phyloP scores from a whole-genome alignment of 2,113 vertebrate genomes.

The Hemiprocne comata region DNA sequence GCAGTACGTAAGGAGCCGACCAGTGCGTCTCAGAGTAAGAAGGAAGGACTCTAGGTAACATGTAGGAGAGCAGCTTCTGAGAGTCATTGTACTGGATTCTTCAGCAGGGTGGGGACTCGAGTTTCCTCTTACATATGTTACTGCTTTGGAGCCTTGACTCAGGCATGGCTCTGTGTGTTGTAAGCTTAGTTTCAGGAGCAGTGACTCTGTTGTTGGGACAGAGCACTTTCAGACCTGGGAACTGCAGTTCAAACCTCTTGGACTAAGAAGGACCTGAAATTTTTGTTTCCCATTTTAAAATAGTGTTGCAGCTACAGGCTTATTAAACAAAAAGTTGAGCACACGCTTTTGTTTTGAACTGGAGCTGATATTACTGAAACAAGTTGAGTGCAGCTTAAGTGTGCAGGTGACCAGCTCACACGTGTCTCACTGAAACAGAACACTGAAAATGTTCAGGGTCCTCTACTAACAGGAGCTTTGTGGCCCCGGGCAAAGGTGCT shows the following conservation, averaged over 20 bases:
- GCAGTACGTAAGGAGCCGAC: neutral
- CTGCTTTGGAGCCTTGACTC: neutral
- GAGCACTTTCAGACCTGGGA: neutral
- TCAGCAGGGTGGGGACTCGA: neutral
- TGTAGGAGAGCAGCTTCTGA: neutral
- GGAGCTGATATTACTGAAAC: neutral
- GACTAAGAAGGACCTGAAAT: neutral
- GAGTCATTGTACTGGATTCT: neutral
- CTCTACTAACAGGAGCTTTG: neutral
- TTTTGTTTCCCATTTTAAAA: neutral
- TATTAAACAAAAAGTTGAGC: neutral
- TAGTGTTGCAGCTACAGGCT: neutral
- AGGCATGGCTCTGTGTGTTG: neutral
- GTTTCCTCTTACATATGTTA: neutral
- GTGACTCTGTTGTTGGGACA: rapidly evolving
- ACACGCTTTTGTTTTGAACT: neutral
- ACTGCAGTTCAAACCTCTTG: neutral
- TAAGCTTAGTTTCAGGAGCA: neutral
- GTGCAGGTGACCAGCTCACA: neutral
- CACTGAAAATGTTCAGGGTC: neutral
- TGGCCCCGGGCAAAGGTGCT: neutral
- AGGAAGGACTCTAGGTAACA: neutral
- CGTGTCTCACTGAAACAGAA: neutral
- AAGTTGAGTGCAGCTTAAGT: neutral
- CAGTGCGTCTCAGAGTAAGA: neutral